phyloP scores from a whole-genome alignment of 2,797 vertebrate species.

The Sciurus carolinensis region DNA sequence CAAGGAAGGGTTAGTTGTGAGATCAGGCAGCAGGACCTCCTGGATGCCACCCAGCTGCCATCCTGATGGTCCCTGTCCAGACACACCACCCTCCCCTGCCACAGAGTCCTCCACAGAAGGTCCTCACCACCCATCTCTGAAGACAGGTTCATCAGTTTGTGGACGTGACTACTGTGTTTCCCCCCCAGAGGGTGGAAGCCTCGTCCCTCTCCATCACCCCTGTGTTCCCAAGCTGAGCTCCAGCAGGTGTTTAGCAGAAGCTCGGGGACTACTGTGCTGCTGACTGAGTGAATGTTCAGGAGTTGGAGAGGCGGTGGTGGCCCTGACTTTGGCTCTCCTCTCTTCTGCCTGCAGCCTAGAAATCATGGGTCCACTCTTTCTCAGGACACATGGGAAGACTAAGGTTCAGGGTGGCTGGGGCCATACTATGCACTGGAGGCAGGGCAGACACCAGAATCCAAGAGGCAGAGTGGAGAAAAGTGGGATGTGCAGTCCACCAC shows the following conservation, averaged over 20 bases:
- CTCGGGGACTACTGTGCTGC: fast-evolving
- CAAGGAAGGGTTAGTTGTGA: neutral
- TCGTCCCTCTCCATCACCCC: neutral
- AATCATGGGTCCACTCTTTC: neutral
- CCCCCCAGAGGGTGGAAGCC: neutral
- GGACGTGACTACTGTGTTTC: neutral
- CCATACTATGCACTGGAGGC: neutral
- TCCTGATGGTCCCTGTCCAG: neutral
- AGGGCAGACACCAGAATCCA: neutral
- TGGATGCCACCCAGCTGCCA: neutral
- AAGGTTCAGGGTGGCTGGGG: neutral
- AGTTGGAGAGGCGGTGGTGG: too few relatives aligned
- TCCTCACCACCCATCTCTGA: too few relatives aligned
- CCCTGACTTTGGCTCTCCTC: too few relatives aligned
- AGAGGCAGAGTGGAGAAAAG: too few relatives aligned
- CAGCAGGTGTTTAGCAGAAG: neutral
- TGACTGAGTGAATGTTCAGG: neutral
- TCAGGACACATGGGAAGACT: neutral
- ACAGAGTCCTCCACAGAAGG: neutral
- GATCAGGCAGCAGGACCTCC: neutral
- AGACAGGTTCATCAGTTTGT: too few relatives aligned
- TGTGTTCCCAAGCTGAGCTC: neutral
- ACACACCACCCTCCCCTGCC: neutral
- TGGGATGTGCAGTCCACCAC: neutral
- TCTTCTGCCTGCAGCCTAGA: neutral